Evolutionary conservation across 92 coral and sea anemone species (phyloP), one percentile per base, ranked within the genome.

Genomic region (Ricordea florida): DNA sequence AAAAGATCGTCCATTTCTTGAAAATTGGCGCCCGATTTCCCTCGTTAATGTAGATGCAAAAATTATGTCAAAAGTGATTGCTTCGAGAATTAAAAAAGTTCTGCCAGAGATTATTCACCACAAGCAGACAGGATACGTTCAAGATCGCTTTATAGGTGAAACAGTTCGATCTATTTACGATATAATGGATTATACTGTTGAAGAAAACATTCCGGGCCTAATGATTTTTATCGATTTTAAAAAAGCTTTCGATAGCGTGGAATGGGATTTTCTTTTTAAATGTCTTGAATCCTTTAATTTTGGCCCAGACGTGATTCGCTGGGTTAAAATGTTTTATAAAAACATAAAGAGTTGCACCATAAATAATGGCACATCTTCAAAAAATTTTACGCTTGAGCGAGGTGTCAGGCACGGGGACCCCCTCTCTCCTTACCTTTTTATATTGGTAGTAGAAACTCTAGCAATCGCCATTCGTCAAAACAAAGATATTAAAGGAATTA

Each of bases 341-440:
- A 65, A 44, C 21, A 66, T 43, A 34, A 20, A 34, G 28, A 43
- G 59, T 27, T 66, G 73, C 52, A 26, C 2, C 16, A 32, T 66
- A 8, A 66, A 66, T 45, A 45, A 44, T 18, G 73, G 71, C 3
- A 15, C 23, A 1, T 6, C 57, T 1, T 24, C 56, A 10, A 14
- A 65, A 21, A 41, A 43, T 26, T 65, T 43, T 24, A 11, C 36
- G 5, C 22, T 65, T 26, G 25, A 45, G 1, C 46, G 72, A 14
- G 57, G 57, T 6, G 72, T 44, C 14, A 7, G 55, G 16, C 70
- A 62, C 20, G 70, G 70, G 15, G 70, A 40, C n/a, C 50, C 70
- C 8, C 15, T 62, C 18, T 65, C 57, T 10, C 56, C 57, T 10
- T 65, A 65, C 22, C 36, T 65, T 17, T 43, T 65, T 17, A 32